Evolutionary conservation across 2,113 vertebrate genomes (phyloP), one percentile per base, ranked within the genome.

Genomic region (Coracopsis vasa): DNA sequence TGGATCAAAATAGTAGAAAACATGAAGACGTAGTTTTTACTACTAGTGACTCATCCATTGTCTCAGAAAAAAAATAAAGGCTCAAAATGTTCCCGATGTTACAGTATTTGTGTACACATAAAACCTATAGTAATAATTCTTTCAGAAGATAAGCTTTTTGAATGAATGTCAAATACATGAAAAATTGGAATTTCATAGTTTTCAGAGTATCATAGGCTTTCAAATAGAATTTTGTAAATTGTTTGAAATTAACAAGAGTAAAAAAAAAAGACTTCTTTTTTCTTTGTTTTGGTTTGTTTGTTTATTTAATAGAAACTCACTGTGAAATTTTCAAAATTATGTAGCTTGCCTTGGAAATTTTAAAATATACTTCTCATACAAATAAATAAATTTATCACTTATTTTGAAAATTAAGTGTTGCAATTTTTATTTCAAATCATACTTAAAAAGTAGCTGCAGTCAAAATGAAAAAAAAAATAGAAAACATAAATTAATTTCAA

Each of bases 41-140:
- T 1, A 0, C 16, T 47, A 56, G 11, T 16, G 14, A 75, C 3
- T 25, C 13, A 21, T 2, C 3, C 6, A 27, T 21, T 60, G 2
- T 28, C 20, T 81, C 47, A 69, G n/a, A 65, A 47, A 6, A 10
- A 90, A 90, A 69, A 73, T 53, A 15, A 5, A 84, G 20, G 5
- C 5, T 73, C 9, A 48, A 28, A 90, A 56, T 77, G 1, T 39
- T 72, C 14, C 16, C 21, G 25, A 37, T 28, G 6, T 29, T 82
- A 42, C 2, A n/a, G 7, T 31, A 54, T 72, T 79, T 56, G 4
- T 86, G 24, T 54, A 3, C 3, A 28, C 41, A 6, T n/a, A 82
- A 86, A 85, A 67, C 1, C 15, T 39, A 9, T 33, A 2, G 2
- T 27, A 87, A 50, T 13, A 58, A 41, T 73, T 73, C 31, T 77